Percentiles rank a stretch among this genome's conserved stretches.
phyloP scores from a whole-genome alignment of 2,113 vertebrate species.

The Catharus fuscescens region DNA sequence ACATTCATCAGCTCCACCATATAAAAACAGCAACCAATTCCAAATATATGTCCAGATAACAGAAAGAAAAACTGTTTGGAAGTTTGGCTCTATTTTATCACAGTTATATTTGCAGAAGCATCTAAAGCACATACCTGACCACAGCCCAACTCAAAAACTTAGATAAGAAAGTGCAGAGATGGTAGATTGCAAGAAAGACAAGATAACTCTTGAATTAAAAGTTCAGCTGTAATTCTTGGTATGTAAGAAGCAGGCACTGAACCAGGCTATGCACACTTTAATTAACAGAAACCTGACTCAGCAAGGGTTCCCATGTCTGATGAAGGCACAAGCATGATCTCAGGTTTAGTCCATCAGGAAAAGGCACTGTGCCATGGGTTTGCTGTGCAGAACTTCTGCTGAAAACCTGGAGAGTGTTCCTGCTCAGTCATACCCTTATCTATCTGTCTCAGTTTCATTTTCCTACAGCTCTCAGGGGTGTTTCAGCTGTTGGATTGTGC shows the following conservation, averaged over 20 bases:
- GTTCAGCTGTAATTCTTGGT: not conserved
- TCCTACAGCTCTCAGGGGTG: not conserved
- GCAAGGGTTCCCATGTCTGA: not conserved
- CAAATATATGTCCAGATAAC: not conserved
- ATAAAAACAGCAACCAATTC: not conserved
- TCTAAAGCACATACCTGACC: not conserved
- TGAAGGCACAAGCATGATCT: not conserved
- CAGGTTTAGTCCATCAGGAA: not conserved
- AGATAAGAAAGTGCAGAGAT: not conserved
- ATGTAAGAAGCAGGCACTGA: not conserved
- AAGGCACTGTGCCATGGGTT: not conserved
- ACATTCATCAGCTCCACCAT: not conserved
- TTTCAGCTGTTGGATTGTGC: not conserved
- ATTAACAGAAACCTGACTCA: not conserved
- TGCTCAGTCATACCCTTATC: rapidly evolving
- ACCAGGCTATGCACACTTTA: rapidly evolving
- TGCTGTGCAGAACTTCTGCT: not conserved
- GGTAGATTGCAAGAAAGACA: not conserved
- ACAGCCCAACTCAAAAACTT: not conserved
- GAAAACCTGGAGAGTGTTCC: not conserved
- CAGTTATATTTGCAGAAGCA: not conserved
- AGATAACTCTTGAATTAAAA: not conserved
- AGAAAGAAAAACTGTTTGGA: not conserved
- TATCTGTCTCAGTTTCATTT: not conserved
- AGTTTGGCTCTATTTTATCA: not conserved